Conservation (phyloP, 2,797 vertebrate species). For the Chaenodraco wilsoni region DNA sequence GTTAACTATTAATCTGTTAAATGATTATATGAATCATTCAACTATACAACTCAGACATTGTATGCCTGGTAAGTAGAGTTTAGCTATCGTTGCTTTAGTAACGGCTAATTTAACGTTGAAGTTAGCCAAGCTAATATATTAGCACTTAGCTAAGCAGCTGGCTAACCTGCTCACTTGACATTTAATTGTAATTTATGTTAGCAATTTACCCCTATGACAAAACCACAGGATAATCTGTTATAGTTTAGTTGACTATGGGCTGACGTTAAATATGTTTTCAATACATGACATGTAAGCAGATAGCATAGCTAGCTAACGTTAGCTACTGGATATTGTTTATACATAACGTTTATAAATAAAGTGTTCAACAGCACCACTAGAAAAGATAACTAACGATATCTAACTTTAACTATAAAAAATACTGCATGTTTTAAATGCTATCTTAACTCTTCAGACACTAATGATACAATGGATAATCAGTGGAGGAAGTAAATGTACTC, state of each 20-base stretch:
- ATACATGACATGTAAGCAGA: not conserved
- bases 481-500: too few relatives aligned
- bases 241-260: accelerated
- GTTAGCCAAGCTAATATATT: not conserved
- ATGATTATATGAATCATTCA: not conserved
- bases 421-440: not conserved
- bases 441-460: not conserved
- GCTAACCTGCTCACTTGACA: slow-evolving; percentile 8
- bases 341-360: too few relatives aligned
- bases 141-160: not conserved
- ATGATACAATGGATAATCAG: too few relatives aligned
- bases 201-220: not conserved
- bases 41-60: not conserved
- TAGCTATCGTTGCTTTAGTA: accelerated
- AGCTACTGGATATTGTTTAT: not conserved
- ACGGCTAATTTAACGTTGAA: not conserved
- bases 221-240: not conserved
- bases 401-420: not conserved
- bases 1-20: not conserved
- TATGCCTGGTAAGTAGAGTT: slow-evolving; percentile 17
- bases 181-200: not conserved
- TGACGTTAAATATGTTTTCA: not conserved
- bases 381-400: not conserved
- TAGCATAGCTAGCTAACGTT: not conserved
- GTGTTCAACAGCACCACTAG: too few relatives aligned